These are phyloP conservation scores for Varanus salvator DNA, from an alignment of 2,113 vertebrate species.

Conservation along the genomic window DNA sequence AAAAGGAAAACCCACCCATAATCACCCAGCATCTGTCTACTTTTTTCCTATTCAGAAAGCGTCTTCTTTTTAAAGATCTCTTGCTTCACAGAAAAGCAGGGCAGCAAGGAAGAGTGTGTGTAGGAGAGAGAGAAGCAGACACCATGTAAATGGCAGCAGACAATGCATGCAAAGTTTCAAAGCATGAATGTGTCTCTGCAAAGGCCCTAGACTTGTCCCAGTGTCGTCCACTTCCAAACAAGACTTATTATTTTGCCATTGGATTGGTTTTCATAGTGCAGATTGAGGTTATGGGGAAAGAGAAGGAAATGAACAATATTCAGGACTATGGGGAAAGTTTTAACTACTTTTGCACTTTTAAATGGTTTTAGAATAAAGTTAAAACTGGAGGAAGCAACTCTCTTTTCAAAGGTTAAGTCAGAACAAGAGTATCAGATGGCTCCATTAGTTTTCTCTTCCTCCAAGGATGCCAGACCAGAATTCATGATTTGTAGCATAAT, in stretches of 20 bases:
- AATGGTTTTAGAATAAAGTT: not conserved
- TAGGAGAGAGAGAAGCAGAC: not conserved
- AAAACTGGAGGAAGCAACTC: not conserved
- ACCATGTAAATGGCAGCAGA: not conserved
- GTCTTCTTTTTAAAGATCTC: conserved; percentile 26
- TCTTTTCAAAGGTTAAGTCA: not conserved
- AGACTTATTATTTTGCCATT: not conserved
- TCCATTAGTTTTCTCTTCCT: not conserved
- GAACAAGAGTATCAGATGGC: not conserved
- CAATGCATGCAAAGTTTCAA: not conserved
- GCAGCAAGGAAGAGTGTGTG: conserved; percentile 1
- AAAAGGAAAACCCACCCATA: not conserved
- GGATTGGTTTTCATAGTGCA: too few species aligned
- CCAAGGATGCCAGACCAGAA: conserved; percentile 13
- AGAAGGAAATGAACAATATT: not conserved
- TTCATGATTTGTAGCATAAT: not conserved
- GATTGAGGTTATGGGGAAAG: not conserved
- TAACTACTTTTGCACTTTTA: not conserved
- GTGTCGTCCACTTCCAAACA: not conserved
- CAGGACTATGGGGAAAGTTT: not conserved
- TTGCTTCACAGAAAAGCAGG: not conserved
- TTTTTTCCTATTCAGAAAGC: conserved; percentile 25
- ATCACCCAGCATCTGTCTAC: not conserved
- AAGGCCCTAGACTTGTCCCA: not conserved
- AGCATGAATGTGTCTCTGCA: not conserved